phyloP scores from a whole-genome alignment of 1,140 invertebrate species.

The Drosophila triauraria region DNA sequence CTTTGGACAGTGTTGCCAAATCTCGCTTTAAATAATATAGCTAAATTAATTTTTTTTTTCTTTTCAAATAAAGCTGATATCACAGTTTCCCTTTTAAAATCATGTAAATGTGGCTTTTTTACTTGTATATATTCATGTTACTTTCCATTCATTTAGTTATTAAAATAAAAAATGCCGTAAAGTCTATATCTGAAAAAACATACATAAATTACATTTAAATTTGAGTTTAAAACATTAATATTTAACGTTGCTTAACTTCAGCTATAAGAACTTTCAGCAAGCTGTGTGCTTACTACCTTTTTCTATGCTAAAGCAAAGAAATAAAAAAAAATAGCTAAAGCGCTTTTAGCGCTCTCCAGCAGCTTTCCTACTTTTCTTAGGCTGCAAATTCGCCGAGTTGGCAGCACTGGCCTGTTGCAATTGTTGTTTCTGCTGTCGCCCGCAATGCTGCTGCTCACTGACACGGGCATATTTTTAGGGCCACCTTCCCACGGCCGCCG shows the following conservation, averaged over 20 bases:
- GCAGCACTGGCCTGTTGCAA: constrained; percentile 14
- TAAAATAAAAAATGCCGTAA: background rate
- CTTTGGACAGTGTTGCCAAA: background rate
- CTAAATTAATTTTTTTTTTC: background rate
- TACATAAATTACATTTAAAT: too few species aligned
- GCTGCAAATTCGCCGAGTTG: background rate
- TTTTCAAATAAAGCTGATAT: background rate
- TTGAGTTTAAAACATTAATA: too few species aligned
- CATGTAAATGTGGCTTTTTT: too few species aligned
- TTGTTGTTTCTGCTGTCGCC: constrained; percentile 40
- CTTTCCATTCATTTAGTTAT: background rate
- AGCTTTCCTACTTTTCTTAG: too few species aligned
- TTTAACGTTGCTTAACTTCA: too few species aligned
- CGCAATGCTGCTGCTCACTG: constrained; percentile 5
- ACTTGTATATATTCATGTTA: too few species aligned
- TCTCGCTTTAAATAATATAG: constrained; percentile 1
- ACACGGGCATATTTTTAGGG: constrained; percentile 69
- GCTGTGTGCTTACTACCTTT: too few species aligned
- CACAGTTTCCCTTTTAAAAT: too few species aligned
- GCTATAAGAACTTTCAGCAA: too few species aligned
- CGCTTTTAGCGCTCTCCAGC: background rate
- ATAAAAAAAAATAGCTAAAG: background rate
- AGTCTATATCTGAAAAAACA: too few species aligned
- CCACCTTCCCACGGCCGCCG: constrained; percentile 20
- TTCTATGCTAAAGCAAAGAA: too few species aligned